These are phyloP conservation scores for Andricus quercusramuli DNA, from an alignment of 2,888 invertebrate genomes.

Conservation along the genomic window DNA sequence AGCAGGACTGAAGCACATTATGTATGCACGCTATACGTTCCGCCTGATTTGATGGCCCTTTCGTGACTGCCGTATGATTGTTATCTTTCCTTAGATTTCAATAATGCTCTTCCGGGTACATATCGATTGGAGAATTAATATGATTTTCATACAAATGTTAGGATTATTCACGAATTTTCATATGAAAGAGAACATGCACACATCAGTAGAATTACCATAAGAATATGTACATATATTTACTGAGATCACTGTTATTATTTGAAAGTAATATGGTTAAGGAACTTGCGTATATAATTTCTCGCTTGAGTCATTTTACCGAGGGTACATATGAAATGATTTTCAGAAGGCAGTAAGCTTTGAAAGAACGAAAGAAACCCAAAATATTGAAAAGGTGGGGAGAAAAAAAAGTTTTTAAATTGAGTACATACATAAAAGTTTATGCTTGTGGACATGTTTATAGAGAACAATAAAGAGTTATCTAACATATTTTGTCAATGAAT, in stretches of 20 bases:
- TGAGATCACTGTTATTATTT: slow-evolving; percentile 1
- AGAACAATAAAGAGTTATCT: slow-evolving; percentile 11
- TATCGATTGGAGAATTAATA: slow-evolving; percentile 16
- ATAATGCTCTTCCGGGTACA: slow-evolving; percentile 30
- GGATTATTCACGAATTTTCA: background rate
- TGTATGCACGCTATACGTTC: slow-evolving; percentile 13
- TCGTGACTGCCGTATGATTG: slow-evolving; percentile 20
- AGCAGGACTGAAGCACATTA: slow-evolving; percentile 9
- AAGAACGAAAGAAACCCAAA: background rate
- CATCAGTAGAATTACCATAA: background rate
- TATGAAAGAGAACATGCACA: background rate
- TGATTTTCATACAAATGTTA: slow-evolving; percentile 1
- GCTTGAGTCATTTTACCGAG: background rate
- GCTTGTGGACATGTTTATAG: background rate
- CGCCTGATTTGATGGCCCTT: slow-evolving; percentile 26
- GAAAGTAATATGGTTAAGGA: background rate
- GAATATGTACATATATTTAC: background rate
- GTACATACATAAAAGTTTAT: background rate
- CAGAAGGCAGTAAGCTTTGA: background rate
- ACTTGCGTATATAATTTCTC: background rate
- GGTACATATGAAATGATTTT: background rate
- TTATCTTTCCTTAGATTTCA: slow-evolving; percentile 28
- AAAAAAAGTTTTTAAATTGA: background rate
- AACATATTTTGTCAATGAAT: slow-evolving; percentile 15
- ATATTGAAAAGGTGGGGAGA: no score